Evolutionary conservation across 2,888 invertebrate genomes (phyloP).

Genomic region (Diadromus collaris): DNA sequence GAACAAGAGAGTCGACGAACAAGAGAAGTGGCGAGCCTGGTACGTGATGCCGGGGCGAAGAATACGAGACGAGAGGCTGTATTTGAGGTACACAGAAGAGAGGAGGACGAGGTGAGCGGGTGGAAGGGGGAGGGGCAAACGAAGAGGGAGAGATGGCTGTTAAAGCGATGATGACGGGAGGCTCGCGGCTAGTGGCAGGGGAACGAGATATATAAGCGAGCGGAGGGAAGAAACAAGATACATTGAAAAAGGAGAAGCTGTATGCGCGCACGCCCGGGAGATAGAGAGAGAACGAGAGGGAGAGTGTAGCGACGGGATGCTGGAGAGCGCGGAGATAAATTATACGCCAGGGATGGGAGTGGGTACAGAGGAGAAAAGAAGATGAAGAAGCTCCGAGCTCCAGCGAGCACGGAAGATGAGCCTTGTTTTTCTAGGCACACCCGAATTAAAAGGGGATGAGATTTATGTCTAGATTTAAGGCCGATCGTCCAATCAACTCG

Average conservation of each 20-base stretch:
- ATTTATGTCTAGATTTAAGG: conserved; percentile 68
- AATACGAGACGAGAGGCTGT: conserved; percentile 48
- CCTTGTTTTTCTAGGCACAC: conserved; percentile 66
- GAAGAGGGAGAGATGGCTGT: conserved; percentile 50
- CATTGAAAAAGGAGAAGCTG: conserved; percentile 54
- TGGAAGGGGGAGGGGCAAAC: too few relatives aligned
- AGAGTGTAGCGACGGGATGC: conserved; percentile 42
- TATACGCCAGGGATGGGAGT: conserved; percentile 63
- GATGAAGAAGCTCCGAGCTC: conserved; percentile 19
- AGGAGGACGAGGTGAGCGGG: background rate
- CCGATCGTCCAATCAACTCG: conserved; percentile 64
- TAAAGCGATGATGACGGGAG: conserved; percentile 67
- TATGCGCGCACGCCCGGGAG: conserved; percentile 42
- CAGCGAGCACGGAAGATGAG: conserved; percentile 37
- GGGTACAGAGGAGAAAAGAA: conserved; percentile 17
- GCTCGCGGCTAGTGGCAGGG: conserved; percentile 52
- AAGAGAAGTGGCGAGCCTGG: conserved; percentile 38
- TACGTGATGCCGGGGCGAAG: conserved; percentile 46
- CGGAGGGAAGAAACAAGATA: conserved; percentile 54
- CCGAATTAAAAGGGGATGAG: conserved; percentile 67
- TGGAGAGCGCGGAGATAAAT: conserved; percentile 65
- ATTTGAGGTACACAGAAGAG: conserved; percentile 46
- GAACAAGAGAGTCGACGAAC: conserved; percentile 29
- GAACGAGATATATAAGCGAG: conserved; percentile 36
- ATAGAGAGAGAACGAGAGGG: conserved; percentile 53